Evolutionary conservation across 2,113 vertebrate species (phyloP), one percentile per base, ranked within the genome.

Genomic region (Ia io): DNA sequence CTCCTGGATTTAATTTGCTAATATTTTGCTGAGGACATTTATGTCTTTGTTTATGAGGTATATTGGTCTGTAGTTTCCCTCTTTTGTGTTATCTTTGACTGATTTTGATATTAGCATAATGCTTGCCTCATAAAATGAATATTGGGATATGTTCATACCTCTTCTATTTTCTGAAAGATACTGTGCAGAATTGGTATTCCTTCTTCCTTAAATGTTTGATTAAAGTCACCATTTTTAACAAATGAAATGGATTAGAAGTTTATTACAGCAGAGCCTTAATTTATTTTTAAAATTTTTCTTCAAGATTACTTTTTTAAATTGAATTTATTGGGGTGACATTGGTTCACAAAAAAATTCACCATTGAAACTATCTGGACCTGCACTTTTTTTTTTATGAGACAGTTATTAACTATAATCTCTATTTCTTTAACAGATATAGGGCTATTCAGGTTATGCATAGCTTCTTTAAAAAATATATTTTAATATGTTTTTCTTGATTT

Each of bases 1-100:
- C 63, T 76, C 32, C 79, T 71, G n/a, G 9, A 74, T 85, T 91
- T 95, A 47, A 53, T 83, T 93, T 78, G 44, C 73, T 92, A 40
- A 85, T 96, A 76, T 71, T 94, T 97, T 94, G 85, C 61, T 95
- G 28, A 92, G 25, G 63, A 42, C 49, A 79, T 78, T 91, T 93
- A 9, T 93, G 22, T 63, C n/a, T 79, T 67, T 92, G 42, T 94
- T 74, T 37, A 67, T 78, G 63, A 83, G 11, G 35, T 42, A 71
- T 88, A 37, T 20, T 37, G 61, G 17, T 53, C 28, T 70, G 5
- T 63, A 80, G 25, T 85, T 96, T 91, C 78, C 69, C 44, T 61
- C 78, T 93, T 90, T 84, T 65, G 37, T 85, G 42, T 65, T 96
- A 11, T 76, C 83, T 95, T 88, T 90, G 44, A 80, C 65, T 78